These are phyloP conservation scores for Malacoctenus gilli DNA, from an alignment of 2,797 vertebrate genomes.

Conservation along the genomic window DNA sequence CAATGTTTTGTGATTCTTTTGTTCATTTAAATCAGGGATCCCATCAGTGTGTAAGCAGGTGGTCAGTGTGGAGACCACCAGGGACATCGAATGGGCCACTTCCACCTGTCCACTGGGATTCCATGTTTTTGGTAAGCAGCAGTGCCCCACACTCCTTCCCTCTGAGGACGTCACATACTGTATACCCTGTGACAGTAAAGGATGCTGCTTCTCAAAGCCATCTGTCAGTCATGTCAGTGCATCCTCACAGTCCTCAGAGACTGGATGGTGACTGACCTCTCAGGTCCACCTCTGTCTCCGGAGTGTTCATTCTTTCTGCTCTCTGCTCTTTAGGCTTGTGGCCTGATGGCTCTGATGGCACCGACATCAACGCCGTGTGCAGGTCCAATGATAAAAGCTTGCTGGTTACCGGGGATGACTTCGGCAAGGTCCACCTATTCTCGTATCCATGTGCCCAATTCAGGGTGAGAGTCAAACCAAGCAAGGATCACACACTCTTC, in stretches of 20 bases:
- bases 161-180: too few species aligned
- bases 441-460: constrained; percentile 95
- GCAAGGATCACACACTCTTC: not conserved
- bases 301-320: not conserved
- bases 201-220: too few species aligned
- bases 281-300: too few species aligned
- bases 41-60: constrained; percentile 97
- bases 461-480: constrained; percentile 81
- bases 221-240: too few species aligned
- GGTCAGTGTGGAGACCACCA: constrained; percentile 93
- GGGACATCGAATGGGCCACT: constrained; percentile 92
- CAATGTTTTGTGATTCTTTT: too few species aligned
- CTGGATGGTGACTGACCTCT: too few species aligned
- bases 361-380: constrained; percentile 94
- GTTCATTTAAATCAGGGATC: too few species aligned
- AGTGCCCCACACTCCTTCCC: not conserved
- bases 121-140: constrained; percentile 91
- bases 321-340: constrained; percentile 85
- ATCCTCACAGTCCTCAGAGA: too few species aligned
- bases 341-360: constrained; percentile 97
- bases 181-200: too few species aligned
- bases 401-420: constrained; percentile 95
- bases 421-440: constrained; percentile 98
- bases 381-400: constrained; percentile 87
- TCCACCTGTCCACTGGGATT: constrained; percentile 94